phyloP scores from a whole-genome alignment of 2,113 vertebrate genomes.

The Nanorana parkeri region DNA sequence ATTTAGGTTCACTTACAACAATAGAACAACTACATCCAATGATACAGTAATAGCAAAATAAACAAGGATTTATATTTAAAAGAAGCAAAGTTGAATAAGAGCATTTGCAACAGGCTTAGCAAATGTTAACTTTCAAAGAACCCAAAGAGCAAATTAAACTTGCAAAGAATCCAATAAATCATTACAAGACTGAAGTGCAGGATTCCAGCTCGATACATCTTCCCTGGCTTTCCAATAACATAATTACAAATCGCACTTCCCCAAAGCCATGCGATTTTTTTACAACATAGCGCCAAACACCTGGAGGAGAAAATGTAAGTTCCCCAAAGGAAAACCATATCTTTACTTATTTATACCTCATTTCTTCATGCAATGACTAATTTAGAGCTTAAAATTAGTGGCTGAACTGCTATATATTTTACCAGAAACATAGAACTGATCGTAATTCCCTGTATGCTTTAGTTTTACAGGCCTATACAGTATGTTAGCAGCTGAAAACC shows the following conservation, averaged over 20 bases:
- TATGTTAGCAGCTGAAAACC: no score
- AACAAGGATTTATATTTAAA: neutral
- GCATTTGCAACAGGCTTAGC: conserved; percentile 40
- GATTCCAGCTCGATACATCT: conserved; percentile 37
- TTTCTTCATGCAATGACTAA: conserved; percentile 48
- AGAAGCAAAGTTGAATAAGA: conserved; percentile 26
- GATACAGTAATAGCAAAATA: neutral
- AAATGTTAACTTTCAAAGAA: conserved; percentile 53
- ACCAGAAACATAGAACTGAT: neutral
- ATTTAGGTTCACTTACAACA: no score
- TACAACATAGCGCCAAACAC: conserved; percentile 25
- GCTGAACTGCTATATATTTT: conserved; percentile 3
- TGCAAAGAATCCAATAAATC: conserved; percentile 56
- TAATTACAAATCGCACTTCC: conserved; percentile 45
- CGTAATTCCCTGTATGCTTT: neutral
- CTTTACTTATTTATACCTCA: conserved; percentile 45
- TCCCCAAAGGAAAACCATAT: conserved; percentile 28
- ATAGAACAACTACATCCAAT: no score
- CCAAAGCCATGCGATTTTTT: conserved; percentile 45
- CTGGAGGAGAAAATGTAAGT: conserved; percentile 4
- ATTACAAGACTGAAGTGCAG: conserved; percentile 44
- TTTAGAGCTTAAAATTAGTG: conserved; percentile 24
- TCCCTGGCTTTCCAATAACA: conserved; percentile 52
- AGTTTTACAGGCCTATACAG: neutral
- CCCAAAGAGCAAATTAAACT: conserved; percentile 47